Conservation (phyloP, 1,140 invertebrate genomes). For the Cyrtorhinus lividipennis region DNA sequence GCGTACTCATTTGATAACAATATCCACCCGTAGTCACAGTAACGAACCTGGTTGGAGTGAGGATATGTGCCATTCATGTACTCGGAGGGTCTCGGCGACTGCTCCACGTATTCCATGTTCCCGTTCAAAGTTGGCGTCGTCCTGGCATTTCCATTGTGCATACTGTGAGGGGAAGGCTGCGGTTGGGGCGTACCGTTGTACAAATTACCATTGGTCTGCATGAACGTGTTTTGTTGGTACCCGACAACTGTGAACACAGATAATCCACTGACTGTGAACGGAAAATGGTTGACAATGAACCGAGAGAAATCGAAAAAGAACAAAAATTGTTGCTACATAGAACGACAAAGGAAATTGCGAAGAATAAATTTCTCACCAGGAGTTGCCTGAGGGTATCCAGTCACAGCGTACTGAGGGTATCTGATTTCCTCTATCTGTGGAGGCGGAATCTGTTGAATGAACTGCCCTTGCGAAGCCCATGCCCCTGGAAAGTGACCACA, state of each 20-base stretch:
- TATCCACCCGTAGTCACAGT: no score
- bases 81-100: constrained; percentile 23
- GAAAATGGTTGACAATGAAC: not conserved
- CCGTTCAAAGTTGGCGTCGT: constrained; percentile 21
- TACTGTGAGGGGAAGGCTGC: constrained; percentile 20
- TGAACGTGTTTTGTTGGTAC: constrained; percentile 23
- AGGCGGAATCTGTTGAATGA: constrained; percentile 26
- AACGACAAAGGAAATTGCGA: not conserved
- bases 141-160: constrained; percentile 14
- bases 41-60: constrained; percentile 22
- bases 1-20: no score
- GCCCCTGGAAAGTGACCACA: constrained; percentile 20
- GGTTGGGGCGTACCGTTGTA: constrained; percentile 14
- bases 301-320: not conserved
- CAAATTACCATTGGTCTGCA: constrained; percentile 23
- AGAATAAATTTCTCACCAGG: constrained; percentile 20
- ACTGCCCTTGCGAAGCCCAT: constrained; percentile 26
- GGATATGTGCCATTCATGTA: constrained; percentile 24
- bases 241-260: constrained; percentile 15
- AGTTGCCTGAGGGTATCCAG: constrained; percentile 21
- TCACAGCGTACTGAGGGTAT: constrained; percentile 25
- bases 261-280: no score
- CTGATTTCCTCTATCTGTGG: constrained; percentile 25
- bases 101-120: constrained; percentile 24
- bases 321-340: no score